Evolutionary conservation across 2,113 vertebrate genomes (phyloP), one percentile per base, ranked within the genome.

Genomic region (Actenoides lindsayi): DNA sequence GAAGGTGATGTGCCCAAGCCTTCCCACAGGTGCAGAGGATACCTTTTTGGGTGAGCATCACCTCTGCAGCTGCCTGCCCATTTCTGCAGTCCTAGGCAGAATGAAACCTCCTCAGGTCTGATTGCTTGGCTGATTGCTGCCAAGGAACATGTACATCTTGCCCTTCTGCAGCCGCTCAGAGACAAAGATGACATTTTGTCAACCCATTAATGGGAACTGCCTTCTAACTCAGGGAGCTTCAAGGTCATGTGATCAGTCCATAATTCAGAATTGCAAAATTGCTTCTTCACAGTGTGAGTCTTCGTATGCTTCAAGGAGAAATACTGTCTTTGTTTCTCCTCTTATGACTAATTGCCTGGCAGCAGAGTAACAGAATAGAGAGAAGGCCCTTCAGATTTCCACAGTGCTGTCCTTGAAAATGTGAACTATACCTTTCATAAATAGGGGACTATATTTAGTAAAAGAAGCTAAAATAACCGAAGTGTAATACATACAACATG

Each of bases 231-330:
- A 48, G 78, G 67, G 13, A 6, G 65, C 53, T 88, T 41, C 92
- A 96, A 92, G 94, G 84, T 92, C 79, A 6, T 35, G 57, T 41
- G 77, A 79, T 82, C 1, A 0, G 44, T 76, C 80, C 89, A 70
- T 93, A 93, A 95, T 27, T 91, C 93, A 93, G 80, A 51, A 56
- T 31, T 33, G n/a, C 0, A 16, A 95, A 96, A 94, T 85, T 95
- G 53, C 70, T 85, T 79, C 84, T 86, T 83, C 48, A 39, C 83
- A 25, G 33, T 30, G 63, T 84, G 86, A 91, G 74, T 83, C 75
- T 91, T 35, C 20, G 56, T 75, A 4, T 30, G 41, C 11, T 91
- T 94, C 93, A 90, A 96, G 87, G 79, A 94, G 74, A 96, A 81
- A 96, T 78, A 50, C 31, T n/a, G 74, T 87, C 54, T 65, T 74